Percentiles rank a stretch among this genome's conserved stretches.
Conservation (phyloP, 2,113 vertebrate species). For the Sapajus apella region DNA sequence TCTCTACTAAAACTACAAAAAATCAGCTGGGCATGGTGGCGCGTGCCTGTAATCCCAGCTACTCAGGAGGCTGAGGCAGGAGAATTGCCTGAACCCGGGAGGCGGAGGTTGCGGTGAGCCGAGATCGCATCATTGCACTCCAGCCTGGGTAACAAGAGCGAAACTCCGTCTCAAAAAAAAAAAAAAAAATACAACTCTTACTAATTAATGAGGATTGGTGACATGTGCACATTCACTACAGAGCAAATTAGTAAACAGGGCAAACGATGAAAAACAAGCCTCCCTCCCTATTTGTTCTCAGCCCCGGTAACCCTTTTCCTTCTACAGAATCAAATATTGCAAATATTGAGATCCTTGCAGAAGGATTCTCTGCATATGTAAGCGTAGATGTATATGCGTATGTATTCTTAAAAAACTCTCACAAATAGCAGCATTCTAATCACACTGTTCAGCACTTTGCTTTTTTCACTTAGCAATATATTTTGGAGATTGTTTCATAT, state of each 20-base stretch:
- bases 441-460: constrained; percentile 69
- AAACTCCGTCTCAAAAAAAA: too few species aligned
- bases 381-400: neutral
- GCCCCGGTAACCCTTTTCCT: neutral
- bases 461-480: constrained; percentile 70
- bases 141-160: too few species aligned
- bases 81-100: too few species aligned
- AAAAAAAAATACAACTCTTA: neutral
- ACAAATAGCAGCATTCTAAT: constrained; percentile 62
- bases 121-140: too few species aligned
- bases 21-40: too few species aligned
- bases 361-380: neutral
- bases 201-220: neutral
- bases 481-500: constrained; percentile 77
- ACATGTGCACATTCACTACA: neutral
- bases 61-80: too few species aligned
- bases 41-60: too few species aligned
- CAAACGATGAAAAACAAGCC: neutral
- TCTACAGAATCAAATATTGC: constrained; percentile 19
- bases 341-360: neutral
- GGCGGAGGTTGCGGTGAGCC: too few species aligned
- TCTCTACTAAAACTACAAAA: too few species aligned
- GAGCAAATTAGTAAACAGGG: neutral
- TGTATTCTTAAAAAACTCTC: constrained; percentile 12
- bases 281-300: neutral